These are phyloP conservation scores for Antedon mediterranea DNA, from an alignment of 53 echinoderm and acorn worm genomes.

Conservation along the genomic window DNA sequence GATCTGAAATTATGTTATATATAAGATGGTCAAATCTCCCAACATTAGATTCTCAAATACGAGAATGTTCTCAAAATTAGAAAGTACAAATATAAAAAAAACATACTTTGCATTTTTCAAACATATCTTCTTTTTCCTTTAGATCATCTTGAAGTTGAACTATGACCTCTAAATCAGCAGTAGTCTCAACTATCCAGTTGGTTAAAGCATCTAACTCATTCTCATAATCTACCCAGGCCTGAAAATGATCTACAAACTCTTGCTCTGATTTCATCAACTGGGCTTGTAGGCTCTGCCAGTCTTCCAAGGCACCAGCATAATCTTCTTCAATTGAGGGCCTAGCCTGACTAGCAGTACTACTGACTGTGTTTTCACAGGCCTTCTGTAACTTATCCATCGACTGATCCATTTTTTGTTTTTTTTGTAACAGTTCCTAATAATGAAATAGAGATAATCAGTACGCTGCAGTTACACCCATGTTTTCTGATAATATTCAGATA, in stretches of 20 bases:
- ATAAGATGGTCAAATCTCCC: too few relatives aligned
- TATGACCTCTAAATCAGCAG: conserved; percentile 21
- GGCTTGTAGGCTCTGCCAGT: conserved; percentile 9
- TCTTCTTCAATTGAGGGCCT: conserved; percentile 1
- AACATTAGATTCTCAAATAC: too few relatives aligned
- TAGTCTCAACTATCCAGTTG: conserved; percentile 32
- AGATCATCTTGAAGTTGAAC: conserved; percentile 31
- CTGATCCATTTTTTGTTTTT: not conserved
- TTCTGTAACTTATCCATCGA: not conserved
- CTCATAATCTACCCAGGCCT: conserved; percentile 13
- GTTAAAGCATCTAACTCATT: conserved; percentile 6
- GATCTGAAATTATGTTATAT: too few relatives aligned
- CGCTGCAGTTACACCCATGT: too few relatives aligned
- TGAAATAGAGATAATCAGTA: not conserved
- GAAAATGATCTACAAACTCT: conserved; percentile 10
- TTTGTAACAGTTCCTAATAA: not conserved
- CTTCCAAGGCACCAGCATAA: not conserved
- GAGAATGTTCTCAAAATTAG: too few relatives aligned
- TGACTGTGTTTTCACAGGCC: not conserved
- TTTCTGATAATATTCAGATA: too few relatives aligned
- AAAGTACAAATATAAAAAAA: too few relatives aligned
- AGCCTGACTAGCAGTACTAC: conserved; percentile 9
- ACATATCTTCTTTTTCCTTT: conserved; percentile 32
- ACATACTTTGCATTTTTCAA: conserved; percentile 50
- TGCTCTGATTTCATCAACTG: not conserved